phyloP scores from a whole-genome alignment of 2,113 vertebrate genomes.

The Struthio camelus region DNA sequence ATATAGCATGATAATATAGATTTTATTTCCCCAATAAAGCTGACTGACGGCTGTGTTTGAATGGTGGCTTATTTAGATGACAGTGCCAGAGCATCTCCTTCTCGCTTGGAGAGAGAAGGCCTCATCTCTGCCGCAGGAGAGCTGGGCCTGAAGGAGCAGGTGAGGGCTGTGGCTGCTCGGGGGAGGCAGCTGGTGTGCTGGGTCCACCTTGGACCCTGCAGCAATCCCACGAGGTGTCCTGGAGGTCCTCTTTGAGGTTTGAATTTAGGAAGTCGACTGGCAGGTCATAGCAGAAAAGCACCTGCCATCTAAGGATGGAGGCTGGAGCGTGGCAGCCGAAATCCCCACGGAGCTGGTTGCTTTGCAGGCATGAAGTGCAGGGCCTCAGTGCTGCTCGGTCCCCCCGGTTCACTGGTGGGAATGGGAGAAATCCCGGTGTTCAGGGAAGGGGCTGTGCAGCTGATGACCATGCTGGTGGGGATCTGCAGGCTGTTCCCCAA shows the following conservation, averaged over 20 bases:
- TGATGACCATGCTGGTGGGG: not conserved
- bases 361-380: not conserved
- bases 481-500: not conserved
- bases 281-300: not conserved
- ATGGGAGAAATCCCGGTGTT: not conserved
- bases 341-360: not conserved
- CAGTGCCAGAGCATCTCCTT: not conserved
- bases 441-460: not conserved
- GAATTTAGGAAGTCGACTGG: not conserved
- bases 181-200: not conserved
- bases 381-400: too few species aligned
- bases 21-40: constrained; percentile 57
- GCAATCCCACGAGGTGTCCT: not conserved
- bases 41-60: not conserved
- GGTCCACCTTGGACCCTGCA: rapidly evolving
- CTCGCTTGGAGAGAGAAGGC: not conserved
- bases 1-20: not conserved
- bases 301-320: not conserved
- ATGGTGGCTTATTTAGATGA: not conserved
- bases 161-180: rapidly evolving
- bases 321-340: rapidly evolving
- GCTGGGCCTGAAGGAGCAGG: too few species aligned
- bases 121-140: not conserved
- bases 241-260: not conserved
- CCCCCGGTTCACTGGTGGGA: not conserved